phyloP scores from a whole-genome alignment of 2,888 invertebrate genomes.

The Synergus gifuensis region DNA sequence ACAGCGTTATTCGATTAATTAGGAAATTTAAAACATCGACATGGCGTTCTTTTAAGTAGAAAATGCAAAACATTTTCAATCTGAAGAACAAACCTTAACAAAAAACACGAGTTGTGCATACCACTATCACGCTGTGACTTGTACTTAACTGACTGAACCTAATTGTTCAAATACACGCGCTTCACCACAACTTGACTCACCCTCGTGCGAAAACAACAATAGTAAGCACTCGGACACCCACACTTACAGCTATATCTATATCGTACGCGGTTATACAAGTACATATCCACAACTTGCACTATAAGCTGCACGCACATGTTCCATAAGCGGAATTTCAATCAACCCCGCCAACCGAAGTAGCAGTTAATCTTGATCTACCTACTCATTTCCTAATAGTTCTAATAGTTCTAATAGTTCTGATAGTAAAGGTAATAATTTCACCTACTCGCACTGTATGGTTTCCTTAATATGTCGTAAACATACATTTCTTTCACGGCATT shows the following conservation, averaged over 20 bases:
- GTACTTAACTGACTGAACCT: constrained; percentile 58
- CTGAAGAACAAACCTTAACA: neutral
- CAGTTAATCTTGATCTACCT: constrained; percentile 39
- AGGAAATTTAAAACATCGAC: neutral
- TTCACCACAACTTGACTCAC: constrained; percentile 58
- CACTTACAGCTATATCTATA: constrained; percentile 32
- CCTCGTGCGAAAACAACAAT: constrained; percentile 42
- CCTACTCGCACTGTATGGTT: neutral
- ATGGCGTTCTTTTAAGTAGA: neutral
- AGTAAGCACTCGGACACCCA: constrained; percentile 39
- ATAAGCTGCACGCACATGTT: constrained; percentile 41
- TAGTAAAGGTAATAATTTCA: constrained; percentile 5
- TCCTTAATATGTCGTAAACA: neutral
- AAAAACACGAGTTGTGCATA: constrained; percentile 1
- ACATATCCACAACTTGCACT: constrained; percentile 17
- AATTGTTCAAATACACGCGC: constrained; percentile 73
- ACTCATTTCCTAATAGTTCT: constrained; percentile 37
- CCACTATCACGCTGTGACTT: constrained; percentile 36
- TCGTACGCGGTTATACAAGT: constrained; percentile 18
- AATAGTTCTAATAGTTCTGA: constrained; percentile 16
- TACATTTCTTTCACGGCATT: neutral
- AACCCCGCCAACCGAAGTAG: constrained; percentile 35
- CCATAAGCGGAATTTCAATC: constrained; percentile 40
- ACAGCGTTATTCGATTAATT: neutral
- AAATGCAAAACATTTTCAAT: neutral